Evolutionary conservation across 2,113 vertebrate species (phyloP), one percentile per base, ranked within the genome.

Genomic region (Aptenodytes forsteri): DNA sequence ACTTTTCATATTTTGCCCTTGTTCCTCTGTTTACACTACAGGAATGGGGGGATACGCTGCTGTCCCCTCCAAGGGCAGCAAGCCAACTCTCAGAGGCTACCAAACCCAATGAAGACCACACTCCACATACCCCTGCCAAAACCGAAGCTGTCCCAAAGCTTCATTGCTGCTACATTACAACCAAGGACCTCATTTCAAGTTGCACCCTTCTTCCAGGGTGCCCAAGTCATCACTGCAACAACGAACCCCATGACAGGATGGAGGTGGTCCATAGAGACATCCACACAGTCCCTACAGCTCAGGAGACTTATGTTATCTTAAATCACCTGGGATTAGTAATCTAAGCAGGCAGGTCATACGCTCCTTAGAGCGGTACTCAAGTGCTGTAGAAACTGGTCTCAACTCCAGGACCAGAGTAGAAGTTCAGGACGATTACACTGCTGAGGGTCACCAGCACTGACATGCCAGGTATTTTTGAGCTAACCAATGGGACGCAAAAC

Each of bases 401-500:
- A 78, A 72, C 78, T 30, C 47, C 50, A 46, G 23, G n/a, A 46
- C 36, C 29, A 22, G 34, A 70, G 58, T 9, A 32, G 32, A 92
- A 93, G 42, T 64, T 32, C 70, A n/a, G 19, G 4, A 52, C 3
- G 2, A 66, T 27, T 42, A 27, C 2, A 0, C 17, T 76, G 70
- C 59, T 72, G 65, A 83, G 12, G 42, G 64, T 44, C 65, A 81
- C 73, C 52, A 84, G 52, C 44, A 54, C 16, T 8, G 29, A 65
- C 0, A 1, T 19, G 7, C 19, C 55, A 77, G 26, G 17, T 67
- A 56, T 67, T 92, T 76, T 54, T 54, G 44, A 81, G 86, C 65
- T n/a, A 70, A 61, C 16, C 14, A 4, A 58, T 0, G 0, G 13
- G 65, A 77, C 11, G 26, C n/a, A 61, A 4, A 4, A 6, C 38